Base-by-base conservation (phyloP, 1,140 invertebrate genomes). In the Zaprionus camerounensis region DNA sequence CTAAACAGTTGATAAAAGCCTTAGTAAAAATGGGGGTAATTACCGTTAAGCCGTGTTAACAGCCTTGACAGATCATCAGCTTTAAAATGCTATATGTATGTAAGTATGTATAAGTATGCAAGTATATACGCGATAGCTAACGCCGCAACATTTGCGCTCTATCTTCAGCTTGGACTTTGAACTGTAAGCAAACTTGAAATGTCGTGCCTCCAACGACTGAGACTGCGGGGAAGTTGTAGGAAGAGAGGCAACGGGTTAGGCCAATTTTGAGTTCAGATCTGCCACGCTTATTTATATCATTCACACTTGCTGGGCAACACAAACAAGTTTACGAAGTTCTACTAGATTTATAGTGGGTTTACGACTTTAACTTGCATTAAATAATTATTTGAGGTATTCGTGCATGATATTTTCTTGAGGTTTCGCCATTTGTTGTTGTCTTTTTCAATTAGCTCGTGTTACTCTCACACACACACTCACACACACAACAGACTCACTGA, bases 371-470 rank as follows among this genome's bases (percentile, higher is more conserved):
- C 31, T 62, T 63, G 5, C 24, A 6, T 17, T 13, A 26, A 49
- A 58, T 11, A 70, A 22, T 57, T 63, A 28, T 34, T 46, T 46
- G 15, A 7, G 5, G 26, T 71, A 26, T 44, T 69, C 55, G 67
- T 75, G 44, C 53, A 67, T 76, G 62, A 67, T 76, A 49, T 62
- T 66, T 44, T 28, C 63, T 38, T 41, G 34, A 28, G 13, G 59
- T 72, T 59, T 72, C 51, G 63, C 36, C 69, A 55, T 49, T 76
- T 71, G 70, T 72, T 76, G 69, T 72, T 76, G 62, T 67, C 57
- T 56, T 71, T 51, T 65, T 76, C 70, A 76, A 76, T 76, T 71
- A 76, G 62, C 53, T 61, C 34, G 56, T 71, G 46, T 20, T 53
- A 41, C 44, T 56, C 46, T 62, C 58, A 11, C 71, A 28, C 71